These are phyloP conservation scores for Eurystomus gularis DNA, from an alignment of 2,113 vertebrate genomes.

Conservation along the genomic window DNA sequence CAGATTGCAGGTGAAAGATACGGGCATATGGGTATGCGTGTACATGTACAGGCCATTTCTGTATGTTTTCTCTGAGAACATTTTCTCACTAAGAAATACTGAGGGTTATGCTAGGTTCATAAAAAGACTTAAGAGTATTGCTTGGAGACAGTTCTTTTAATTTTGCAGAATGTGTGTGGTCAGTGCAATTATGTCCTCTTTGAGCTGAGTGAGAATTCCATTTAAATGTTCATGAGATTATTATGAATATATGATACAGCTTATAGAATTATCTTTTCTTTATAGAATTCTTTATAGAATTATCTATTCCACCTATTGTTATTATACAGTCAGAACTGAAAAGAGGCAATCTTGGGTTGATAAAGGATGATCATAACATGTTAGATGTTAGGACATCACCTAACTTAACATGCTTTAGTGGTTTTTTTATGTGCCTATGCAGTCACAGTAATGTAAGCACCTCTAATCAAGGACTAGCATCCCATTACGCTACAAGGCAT, in stretches of 20 bases:
- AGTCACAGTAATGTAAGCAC: too few relatives aligned
- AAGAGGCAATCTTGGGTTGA: neutral
- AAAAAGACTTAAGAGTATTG: slow-evolving; percentile 3
- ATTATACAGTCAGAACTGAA: neutral
- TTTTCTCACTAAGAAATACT: neutral
- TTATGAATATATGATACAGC: slow-evolving; percentile 5
- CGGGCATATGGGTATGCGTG: neutral
- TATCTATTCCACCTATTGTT: neutral
- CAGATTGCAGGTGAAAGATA: neutral
- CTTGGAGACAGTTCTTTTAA: neutral
- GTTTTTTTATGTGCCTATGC: too few relatives aligned
- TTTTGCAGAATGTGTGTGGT: slow-evolving; percentile 24
- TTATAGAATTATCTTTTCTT: slow-evolving; percentile 14
- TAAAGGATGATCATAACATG: too few relatives aligned
- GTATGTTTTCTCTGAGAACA: neutral
- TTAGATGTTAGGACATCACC: too few relatives aligned
- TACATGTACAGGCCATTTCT: neutral
- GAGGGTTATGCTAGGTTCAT: neutral
- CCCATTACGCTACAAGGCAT: too few relatives aligned
- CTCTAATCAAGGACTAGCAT: too few relatives aligned
- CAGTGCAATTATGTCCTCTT: slow-evolving; percentile 21
- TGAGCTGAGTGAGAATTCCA: slow-evolving; percentile 19
- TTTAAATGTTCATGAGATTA: slow-evolving; percentile 44
- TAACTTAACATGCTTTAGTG: too few relatives aligned
- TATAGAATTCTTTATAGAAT: too few relatives aligned